Evolutionary conservation across 2,888 invertebrate genomes (phyloP).

Genomic region (Dryobota labecula): DNA sequence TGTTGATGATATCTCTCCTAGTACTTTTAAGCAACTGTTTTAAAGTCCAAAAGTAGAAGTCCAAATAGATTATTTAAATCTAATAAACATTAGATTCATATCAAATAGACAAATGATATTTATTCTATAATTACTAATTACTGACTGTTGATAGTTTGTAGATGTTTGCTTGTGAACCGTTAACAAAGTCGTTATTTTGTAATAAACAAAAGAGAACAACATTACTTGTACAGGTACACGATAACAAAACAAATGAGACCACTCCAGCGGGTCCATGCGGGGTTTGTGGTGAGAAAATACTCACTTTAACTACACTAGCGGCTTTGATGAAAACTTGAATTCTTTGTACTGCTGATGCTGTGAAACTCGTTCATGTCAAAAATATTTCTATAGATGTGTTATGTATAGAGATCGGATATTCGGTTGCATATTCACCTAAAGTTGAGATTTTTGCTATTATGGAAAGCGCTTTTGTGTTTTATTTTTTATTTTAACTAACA

Average conservation of each 20-base stretch:
- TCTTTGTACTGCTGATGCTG: constrained; percentile 15
- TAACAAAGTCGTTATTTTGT: constrained; percentile 43
- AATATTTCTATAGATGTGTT: neutral
- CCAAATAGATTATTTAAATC: constrained; percentile 3
- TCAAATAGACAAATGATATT: constrained; percentile 17
- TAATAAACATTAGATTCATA: constrained; percentile 21
- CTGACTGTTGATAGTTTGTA: constrained; percentile 11
- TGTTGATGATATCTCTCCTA: neutral
- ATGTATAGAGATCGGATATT: no score
- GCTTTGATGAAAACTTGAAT: constrained; percentile 31
- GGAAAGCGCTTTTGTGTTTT: no score
- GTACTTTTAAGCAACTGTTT: neutral
- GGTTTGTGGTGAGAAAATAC: constrained; percentile 73
- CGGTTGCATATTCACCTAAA: no score
- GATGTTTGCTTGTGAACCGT: constrained; percentile 10
- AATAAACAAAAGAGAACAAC: constrained; percentile 67
- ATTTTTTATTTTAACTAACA: no score
- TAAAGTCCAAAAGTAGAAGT: constrained; percentile 1
- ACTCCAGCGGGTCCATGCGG: constrained; percentile 72
- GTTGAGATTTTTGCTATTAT: no score
- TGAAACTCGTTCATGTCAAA: constrained; percentile 7
- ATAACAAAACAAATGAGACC: constrained; percentile 74
- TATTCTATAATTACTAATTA: constrained; percentile 39
- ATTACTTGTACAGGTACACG: constrained; percentile 60
- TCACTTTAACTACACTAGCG: constrained; percentile 16